Base-by-base conservation (phyloP, 2,113 vertebrate species). In the Clarias gariepinus region DNA sequence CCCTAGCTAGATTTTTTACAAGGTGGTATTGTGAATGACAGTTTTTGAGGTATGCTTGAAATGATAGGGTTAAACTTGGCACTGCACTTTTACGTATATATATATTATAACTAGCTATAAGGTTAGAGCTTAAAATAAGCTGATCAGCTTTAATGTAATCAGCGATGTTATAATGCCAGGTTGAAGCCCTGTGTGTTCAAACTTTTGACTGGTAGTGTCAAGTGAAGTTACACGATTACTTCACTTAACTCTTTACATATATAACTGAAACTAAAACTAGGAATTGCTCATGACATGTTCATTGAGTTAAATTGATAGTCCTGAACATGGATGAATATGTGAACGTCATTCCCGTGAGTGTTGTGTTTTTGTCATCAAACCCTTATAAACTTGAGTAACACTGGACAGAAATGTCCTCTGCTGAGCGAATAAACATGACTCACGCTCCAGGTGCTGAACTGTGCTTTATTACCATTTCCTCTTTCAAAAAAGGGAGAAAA, bases 351-450 rank as follows among this genome's bases (percentile, higher is more conserved):
- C n/a, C n/a, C 30, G 15, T 19, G 78, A 61, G 57, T 21, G 78
- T 60, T 30, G 36, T 80, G 78, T 80, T 80, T 58, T 55, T 79
- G 66, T n/a, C 52, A 69, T 83, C 52, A 69, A 71, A 57, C 25
- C 30, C 10, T 71, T 69, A 53, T 71, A 83, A 83, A 83, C n/a
- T 68, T 23, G 30, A 57, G 16, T 69, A 30, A 7, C 28, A 16
- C 52, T 57, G 19, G 18, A 36, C 36, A 19, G 81, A 68, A 68
- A 83, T 33, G 30, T 83, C 82, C 82, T 83, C 52, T 71, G 82
- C 66, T 71, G 52, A 58, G 23, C 4, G 82, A 33, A 83, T 83
- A 69, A 83, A 10, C 57, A 60, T 57, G 55, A 19, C 57, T 58
- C 0, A 79, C 5, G 82, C 28, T 55, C 64, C 63, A 71, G 66